phyloP scores from a whole-genome alignment of 2,888 invertebrate species.

The Penaeus monodon region DNA sequence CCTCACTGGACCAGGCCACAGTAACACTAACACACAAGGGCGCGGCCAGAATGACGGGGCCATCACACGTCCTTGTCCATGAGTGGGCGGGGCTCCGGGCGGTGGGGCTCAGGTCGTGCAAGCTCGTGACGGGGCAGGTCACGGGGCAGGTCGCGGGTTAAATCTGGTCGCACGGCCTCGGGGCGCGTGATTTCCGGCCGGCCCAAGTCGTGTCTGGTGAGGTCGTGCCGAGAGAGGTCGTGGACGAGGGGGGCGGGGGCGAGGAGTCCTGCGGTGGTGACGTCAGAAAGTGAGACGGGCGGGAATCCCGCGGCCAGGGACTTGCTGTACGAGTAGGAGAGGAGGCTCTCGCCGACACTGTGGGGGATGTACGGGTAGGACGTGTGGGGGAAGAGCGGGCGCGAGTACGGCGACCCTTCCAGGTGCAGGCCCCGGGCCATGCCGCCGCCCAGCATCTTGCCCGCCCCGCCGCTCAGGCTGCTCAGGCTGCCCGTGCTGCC shows the following conservation, averaged over 20 bases:
- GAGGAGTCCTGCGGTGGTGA: conserved; percentile 58
- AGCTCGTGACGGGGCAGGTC: conserved; percentile 51
- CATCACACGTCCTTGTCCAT: conserved; percentile 64
- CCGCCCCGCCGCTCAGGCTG: conserved; percentile 53
- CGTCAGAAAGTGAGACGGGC: conserved; percentile 55
- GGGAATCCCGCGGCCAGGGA: conserved; percentile 58
- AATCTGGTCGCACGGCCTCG: conserved; percentile 59
- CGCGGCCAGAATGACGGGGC: conserved; percentile 3
- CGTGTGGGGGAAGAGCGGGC: conserved; percentile 62
- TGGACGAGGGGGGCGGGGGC: conserved; percentile 57
- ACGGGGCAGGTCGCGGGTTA: conserved; percentile 44
- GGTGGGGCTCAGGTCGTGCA: conserved; percentile 58
- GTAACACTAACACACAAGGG: conserved; percentile 19
- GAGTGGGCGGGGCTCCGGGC: conserved; percentile 51
- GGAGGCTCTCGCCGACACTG: conserved; percentile 58
- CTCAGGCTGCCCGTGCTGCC: conserved; percentile 43
- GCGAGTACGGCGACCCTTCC: conserved; percentile 59
- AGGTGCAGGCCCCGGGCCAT: conserved; percentile 57
- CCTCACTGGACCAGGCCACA: conserved; percentile 12
- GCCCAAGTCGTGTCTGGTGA: conserved; percentile 55
- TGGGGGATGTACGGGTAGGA: conserved; percentile 63
- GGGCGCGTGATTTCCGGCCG: conserved; percentile 62
- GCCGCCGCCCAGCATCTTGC: conserved; percentile 56
- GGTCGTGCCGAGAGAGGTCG: conserved; percentile 49
- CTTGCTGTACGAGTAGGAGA: conserved; percentile 64